phyloP scores from a whole-genome alignment of 2,888 invertebrate genomes.

The Odontocolon sp. region DNA sequence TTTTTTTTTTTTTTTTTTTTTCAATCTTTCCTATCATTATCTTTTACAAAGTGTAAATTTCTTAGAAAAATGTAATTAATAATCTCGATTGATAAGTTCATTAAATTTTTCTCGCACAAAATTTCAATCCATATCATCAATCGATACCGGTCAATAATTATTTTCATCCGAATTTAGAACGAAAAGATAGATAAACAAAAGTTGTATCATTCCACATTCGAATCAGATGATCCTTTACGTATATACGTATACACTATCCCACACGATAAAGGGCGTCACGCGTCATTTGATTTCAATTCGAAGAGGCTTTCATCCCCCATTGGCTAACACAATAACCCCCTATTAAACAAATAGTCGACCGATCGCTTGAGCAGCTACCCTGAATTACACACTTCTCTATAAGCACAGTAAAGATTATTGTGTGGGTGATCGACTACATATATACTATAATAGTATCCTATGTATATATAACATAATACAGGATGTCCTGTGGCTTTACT shows the following conservation, averaged over 20 bases:
- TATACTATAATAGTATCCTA: too few relatives aligned
- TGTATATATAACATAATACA: too few relatives aligned
- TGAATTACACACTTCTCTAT: conserved; percentile 53
- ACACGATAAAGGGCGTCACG: conserved; percentile 52
- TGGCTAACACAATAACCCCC: conserved; percentile 65
- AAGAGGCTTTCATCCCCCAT: conserved; percentile 55
- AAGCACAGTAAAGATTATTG: conserved; percentile 27
- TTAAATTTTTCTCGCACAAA: too few relatives aligned
- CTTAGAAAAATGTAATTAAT: too few relatives aligned
- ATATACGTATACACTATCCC: too few relatives aligned
- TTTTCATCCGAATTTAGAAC: neutral
- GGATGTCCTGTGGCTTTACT: conserved; percentile 1
- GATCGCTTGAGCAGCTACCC: conserved; percentile 51
- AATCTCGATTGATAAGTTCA: too few relatives aligned
- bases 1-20: too few relatives aligned
- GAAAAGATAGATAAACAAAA: conserved; percentile 17
- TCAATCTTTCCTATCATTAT: too few relatives aligned
- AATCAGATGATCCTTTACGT: conserved; percentile 4
- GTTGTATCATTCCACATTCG: conserved; percentile 15
- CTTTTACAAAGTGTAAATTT: too few relatives aligned
- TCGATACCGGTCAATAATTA: too few relatives aligned
- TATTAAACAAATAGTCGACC: conserved; percentile 68
- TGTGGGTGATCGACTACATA: conserved; percentile 39
- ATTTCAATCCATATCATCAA: too few relatives aligned
- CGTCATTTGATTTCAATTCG: conserved; percentile 66